Base-by-base conservation (phyloP, 2,113 vertebrate genomes). In the Oenanthe melanoleuca region DNA sequence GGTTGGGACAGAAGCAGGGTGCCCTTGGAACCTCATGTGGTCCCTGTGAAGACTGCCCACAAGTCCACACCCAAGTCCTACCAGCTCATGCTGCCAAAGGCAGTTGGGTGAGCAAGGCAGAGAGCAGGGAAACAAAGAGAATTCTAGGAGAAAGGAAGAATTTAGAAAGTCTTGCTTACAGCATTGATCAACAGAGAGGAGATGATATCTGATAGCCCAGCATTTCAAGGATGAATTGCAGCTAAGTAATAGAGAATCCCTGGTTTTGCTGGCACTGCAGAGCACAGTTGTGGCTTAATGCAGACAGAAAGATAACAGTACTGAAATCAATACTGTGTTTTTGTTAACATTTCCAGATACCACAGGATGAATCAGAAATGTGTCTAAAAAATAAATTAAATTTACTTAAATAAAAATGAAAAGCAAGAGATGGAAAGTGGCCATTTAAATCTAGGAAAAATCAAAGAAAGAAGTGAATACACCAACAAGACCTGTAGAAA, bases 11-110 rank as follows among this genome's bases (percentile, higher is more conserved):
- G 78, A 89, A 67, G 3, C 29, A 33, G 6, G 2, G 2, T 17
- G 20, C 4, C 24, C 26, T 33, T 50, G 57, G 74, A 78, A 60
- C 9, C 11, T 71, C 0, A 0, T 0, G 0, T 45, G 19, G 31
- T 59, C 3, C 0, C 25, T 81, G 15, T 31, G 20, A 70, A 44
- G 17, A 3, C 21, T 57, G 28, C 8, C 21, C 12, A 7, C 26
- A 64, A 15, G 5, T 7, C 38, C 18, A 80, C 7, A 63, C 5
- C 3, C 12, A 29, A 26, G 33, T 25, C 28, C 53, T 72, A 9
- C 12, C 11, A 55, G 8, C 5, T 66, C 5, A 8, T 44, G 16
- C 5, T 78, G 34, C 13, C 22, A 49, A 64, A 67, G 22, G 8
- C 26, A 52, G 22, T 2, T 47, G 26, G 1, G 7, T n/a, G 22